These are phyloP conservation scores for Ameiurus melas DNA, from an alignment of 2,113 vertebrate genomes.

Conservation along the genomic window DNA sequence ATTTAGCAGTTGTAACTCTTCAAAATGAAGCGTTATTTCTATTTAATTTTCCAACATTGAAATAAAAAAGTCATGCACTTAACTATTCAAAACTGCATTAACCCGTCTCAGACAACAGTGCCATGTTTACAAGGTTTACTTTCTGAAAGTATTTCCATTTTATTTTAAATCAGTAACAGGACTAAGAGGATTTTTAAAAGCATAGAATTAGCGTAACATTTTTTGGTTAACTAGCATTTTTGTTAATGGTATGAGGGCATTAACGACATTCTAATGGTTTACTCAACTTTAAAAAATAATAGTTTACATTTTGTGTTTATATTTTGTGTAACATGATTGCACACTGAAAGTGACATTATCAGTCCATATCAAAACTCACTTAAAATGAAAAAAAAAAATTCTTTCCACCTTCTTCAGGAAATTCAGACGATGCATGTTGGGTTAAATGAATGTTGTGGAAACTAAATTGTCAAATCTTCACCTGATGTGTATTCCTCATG, in stretches of 20 bases:
- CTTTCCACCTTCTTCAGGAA: neutral
- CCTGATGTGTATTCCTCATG: neutral
- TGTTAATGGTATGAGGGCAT: neutral
- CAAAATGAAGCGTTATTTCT: neutral
- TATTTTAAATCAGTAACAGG: neutral
- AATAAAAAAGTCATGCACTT: neutral
- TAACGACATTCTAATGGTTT: neutral
- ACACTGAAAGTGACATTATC: neutral
- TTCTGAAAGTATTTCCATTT: neutral
- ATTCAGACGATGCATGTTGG: neutral
- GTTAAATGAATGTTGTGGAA: neutral
- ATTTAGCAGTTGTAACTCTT: neutral
- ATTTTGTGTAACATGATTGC: neutral
- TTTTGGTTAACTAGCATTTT: neutral
- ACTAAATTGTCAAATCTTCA: neutral
- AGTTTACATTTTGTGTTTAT: neutral
- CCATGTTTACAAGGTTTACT: neutral
- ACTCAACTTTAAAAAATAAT: neutral
- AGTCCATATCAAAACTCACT: neutral
- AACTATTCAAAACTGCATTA: neutral
- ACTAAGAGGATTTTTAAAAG: neutral
- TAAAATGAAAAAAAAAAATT: neutral
- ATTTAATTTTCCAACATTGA: neutral
- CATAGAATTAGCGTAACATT: neutral
- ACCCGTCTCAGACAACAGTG: neutral